phyloP scores from a whole-genome alignment of 2,888 invertebrate species.

The Cremastinae sp. region DNA sequence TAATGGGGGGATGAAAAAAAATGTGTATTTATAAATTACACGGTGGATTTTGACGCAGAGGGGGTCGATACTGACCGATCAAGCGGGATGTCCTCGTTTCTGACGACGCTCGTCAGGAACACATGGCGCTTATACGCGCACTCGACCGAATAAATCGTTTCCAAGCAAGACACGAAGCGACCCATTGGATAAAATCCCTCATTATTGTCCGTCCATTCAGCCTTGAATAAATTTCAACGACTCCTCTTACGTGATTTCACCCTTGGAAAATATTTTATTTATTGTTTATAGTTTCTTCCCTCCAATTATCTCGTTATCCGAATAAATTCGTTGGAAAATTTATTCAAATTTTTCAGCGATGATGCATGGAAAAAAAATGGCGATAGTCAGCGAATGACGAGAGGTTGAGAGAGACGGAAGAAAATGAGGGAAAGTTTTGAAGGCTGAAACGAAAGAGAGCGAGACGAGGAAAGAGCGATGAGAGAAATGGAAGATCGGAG shows the following conservation, averaged over 20 bases:
- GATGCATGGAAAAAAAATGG: no score
- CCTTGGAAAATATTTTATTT: no score
- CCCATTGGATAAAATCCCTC: constrained; percentile 1
- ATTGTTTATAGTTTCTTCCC: no score
- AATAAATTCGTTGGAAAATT: no score
- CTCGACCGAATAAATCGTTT: constrained; percentile 10
- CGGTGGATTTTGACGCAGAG: no score
- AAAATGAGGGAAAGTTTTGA: constrained; percentile 50
- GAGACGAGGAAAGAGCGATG: constrained; percentile 40
- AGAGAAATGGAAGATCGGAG: constrained; percentile 45
- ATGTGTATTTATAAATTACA: no score
- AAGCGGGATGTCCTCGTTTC: constrained; percentile 1
- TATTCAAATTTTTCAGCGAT: no score
- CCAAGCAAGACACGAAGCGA: neutral
- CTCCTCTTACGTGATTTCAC: no score
- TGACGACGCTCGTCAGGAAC: constrained; percentile 11
- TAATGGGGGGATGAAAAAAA: no score
- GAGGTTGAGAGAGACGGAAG: constrained; percentile 33
- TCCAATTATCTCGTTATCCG: no score
- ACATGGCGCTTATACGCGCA: constrained; percentile 5
- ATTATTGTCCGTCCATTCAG: neutral
- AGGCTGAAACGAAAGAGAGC: constrained; percentile 35
- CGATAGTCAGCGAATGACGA: constrained; percentile 32
- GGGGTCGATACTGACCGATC: constrained; percentile 13
- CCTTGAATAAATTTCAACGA: no score